phyloP scores from a whole-genome alignment of 2,888 invertebrate species.

The Holacanthella duospinosa region DNA sequence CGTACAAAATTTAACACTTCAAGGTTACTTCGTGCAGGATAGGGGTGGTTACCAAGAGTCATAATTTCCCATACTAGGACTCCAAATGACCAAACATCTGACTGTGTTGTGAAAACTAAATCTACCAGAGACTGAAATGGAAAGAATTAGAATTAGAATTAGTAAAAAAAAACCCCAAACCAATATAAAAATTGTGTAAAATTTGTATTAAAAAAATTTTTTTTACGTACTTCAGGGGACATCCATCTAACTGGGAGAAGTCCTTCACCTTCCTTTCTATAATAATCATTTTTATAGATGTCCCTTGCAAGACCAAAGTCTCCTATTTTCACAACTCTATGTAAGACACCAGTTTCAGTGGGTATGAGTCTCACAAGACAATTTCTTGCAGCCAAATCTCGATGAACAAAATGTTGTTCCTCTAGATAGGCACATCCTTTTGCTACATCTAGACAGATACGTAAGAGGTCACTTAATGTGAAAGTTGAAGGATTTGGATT shows the following conservation, averaged over 20 bases:
- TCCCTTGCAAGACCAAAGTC: conserved; percentile 95
- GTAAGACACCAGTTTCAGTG: neutral
- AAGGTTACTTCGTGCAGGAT: conserved; percentile 81
- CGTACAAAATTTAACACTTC: conserved; percentile 79
- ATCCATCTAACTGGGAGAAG: conserved; percentile 90
- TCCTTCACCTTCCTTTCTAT: conserved; percentile 78
- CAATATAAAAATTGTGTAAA: too few relatives aligned
- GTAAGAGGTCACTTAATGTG: conserved; percentile 69
- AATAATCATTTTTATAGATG: conserved; percentile 95
- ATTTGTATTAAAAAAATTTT: too few relatives aligned
- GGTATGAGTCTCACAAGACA: conserved; percentile 59
- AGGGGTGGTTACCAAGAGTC: conserved; percentile 91
- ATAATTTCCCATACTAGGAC: conserved; percentile 95
- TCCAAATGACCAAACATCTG: conserved; percentile 93
- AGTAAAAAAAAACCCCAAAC: too few relatives aligned
- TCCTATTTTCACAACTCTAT: conserved; percentile 82
- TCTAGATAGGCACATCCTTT: conserved; percentile 86
- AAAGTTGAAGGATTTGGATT: conserved; percentile 42
- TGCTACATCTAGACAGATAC: conserved; percentile 83
- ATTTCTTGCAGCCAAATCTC: conserved; percentile 91
- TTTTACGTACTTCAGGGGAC: conserved; percentile 78
- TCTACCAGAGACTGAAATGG: conserved; percentile 62
- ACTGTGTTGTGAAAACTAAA: conserved; percentile 91
- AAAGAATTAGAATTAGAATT: neutral
- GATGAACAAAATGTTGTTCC: conserved; percentile 92